Base-by-base conservation (phyloP, 2,113 vertebrate genomes). In the Clinocottus analis region DNA sequence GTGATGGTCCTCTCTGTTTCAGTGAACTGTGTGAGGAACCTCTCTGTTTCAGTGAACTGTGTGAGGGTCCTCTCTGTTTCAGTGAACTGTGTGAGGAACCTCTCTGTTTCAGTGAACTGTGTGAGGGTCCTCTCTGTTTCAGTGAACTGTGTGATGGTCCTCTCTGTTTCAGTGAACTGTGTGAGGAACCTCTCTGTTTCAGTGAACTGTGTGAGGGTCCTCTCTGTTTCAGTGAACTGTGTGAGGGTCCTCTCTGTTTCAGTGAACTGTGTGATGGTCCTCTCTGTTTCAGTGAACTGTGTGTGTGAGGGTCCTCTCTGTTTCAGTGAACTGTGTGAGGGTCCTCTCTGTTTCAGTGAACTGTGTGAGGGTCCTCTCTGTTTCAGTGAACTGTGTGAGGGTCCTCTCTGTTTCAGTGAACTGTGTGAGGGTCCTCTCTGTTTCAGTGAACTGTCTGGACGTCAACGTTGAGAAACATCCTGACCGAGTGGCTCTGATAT, bases 41-140 rank as follows among this genome's bases (percentile, higher is more conserved):
- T 51, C 7, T 51, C 8, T 23, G 53, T 13, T 3, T 66, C 91
- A 98, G 97, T 96, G 37, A 98, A 97, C 87, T 98, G 97, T 89
- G 92, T 99, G 92, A n/a, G n/a, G n/a, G 80, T 10, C 2, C 1
- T 51, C 7, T 51, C 8, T 23, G 53, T 13, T 3, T 66, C 91
- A 98, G 97, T 96, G 37, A 98, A 97, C 87, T 98, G 97, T 89
- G 92, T 99, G 92, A n/a, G n/a, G n/a, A n/a, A n/a, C n/a, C n/a
- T n/a, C n/a, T n/a, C n/a, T n/a, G n/a, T n/a, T n/a, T n/a, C n/a
- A n/a, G n/a, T n/a, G n/a, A n/a, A n/a, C n/a, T n/a, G 17, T 49
- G 21, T 49, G 39, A n/a, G n/a, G n/a, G 80, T 10, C 2, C 1
- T 51, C 7, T 51, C 8, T 23, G 53, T 13, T 3, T 66, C 91